Evolutionary conservation across 2,888 invertebrate species (phyloP), one percentile per base, ranked within the genome.

Genomic region (Athalia rosae): DNA sequence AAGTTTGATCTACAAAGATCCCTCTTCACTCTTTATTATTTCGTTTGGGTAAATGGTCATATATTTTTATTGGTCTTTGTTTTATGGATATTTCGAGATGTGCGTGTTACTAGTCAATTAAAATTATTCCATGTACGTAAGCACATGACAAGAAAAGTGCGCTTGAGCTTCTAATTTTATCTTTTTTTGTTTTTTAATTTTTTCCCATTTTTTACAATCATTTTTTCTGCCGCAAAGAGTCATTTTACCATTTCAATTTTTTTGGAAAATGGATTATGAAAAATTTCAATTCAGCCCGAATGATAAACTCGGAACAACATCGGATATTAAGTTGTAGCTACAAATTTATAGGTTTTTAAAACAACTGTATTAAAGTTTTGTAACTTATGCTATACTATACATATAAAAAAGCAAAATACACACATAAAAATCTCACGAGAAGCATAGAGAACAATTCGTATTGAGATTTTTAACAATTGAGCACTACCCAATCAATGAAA

Each of bases 11-110:
- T 71, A 45, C 41, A 8, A 71, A 58, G 43, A 13, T 28, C 43
- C 45, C 63, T 43, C n/a, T n/a, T 7, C 53, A 53, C 41, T 15
- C 15, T 53, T 67, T n/a, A 15, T 11, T 15, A 77, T 78, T 47
- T 77, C 66, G 77, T 76, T 79, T 79, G 58, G 58, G 66, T 78
- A 76, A 79, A 76, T 79, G 73, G 66, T 79, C 78, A 76, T 79
- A 77, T 76, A 77, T 79, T 71, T 69, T 67, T 79, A 78, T 78
- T 77, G 64, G 73, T 78, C 64, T 53, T 73, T 76, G 66, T 73
- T 28, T 76, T 47, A 41, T 66, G 66, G 48, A 9, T 48, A 48
- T 47, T 66, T 66, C 66, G 15, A 48, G 15, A 48, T 15, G 47
- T 48, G 48, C 66, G 66, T 67, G 50, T 67, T 67, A 67, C 50